Conservation (phyloP, 2,797 vertebrate species). For the Florisuga fusca region DNA sequence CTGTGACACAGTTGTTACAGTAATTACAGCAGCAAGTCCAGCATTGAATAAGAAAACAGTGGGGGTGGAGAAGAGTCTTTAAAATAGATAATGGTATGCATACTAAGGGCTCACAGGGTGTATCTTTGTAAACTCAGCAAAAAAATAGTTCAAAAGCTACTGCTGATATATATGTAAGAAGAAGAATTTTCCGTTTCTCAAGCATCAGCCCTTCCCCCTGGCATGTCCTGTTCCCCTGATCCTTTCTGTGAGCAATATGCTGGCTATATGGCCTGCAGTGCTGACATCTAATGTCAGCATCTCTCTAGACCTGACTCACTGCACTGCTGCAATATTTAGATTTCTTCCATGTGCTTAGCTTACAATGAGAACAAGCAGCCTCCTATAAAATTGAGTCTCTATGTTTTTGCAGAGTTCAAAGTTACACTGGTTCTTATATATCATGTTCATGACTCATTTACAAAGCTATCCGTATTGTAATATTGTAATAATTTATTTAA, state of each 20-base stretch:
- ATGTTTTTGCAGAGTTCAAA: background rate
- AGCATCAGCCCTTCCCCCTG: background rate
- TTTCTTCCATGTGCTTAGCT: background rate
- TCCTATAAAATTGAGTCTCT: background rate
- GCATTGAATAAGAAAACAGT: background rate
- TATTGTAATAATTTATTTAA: background rate
- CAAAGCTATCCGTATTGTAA: background rate
- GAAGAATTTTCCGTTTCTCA: background rate
- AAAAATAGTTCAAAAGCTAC: background rate
- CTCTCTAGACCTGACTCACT: background rate
- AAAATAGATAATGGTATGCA: background rate
- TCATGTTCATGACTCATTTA: background rate
- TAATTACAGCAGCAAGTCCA: background rate
- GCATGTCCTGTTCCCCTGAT: background rate
- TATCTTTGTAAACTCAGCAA: background rate
- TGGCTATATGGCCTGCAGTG: background rate
- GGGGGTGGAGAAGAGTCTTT: background rate
- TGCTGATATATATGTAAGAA: background rate
- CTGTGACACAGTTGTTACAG: background rate
- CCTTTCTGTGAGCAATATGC: background rate
- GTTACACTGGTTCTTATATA: background rate
- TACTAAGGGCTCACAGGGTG: background rate
- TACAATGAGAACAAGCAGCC: background rate
- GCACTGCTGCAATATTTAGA: background rate
- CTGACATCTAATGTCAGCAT: background rate